Base-by-base conservation (phyloP, 2,113 vertebrate genomes). In the Oncorhynchus gorbuscha region DNA sequence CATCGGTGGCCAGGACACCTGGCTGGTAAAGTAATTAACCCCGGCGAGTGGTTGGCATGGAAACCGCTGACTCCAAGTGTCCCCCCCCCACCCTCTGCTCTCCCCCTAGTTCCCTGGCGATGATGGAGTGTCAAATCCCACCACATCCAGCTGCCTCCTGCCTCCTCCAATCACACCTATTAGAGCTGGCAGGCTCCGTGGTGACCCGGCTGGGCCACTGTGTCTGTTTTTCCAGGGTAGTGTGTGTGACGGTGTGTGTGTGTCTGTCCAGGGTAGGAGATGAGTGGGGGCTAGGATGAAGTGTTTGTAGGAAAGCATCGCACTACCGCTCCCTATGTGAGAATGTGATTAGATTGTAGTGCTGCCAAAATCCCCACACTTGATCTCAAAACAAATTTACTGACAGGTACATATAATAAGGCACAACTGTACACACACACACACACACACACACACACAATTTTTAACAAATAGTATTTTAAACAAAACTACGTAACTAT, bases 11-110 rank as follows among this genome's bases (percentile, higher is more conserved):
- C 75, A 76, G 80, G 85, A 75, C 74, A 67, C 61, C 75, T 81
- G 82, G 81, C 71, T 80, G 80, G 86, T 83, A 80, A 51, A 85
- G 85, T 90, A 86, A 90, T 90, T 92, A 92, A 88, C 89, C 88
- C 78, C 79, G 76, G 75, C 80, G 80, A 84, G 81, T 78, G 82
- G 77, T 81, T 75, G 79, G 84, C 81, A 72, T 84, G 81, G 83
- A 89, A 90, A 87, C 79, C 75, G 77, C 81, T 77, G 78, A 30
- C 83, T 88, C 79, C 80, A 74, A 73, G 77, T 74, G 77, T 67
- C 81, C 24, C 88, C 24, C 88, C 13, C 81, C 69, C 76, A 78
- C 62, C 75, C 73, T 77, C 73, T 77, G 72, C 76, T 74, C 83
- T 83, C 80, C 75, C 73, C 85, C 79, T 76, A 86, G 51, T 82